phyloP scores from a whole-genome alignment of 2,888 invertebrate genomes.

The Morinoia aosen region DNA sequence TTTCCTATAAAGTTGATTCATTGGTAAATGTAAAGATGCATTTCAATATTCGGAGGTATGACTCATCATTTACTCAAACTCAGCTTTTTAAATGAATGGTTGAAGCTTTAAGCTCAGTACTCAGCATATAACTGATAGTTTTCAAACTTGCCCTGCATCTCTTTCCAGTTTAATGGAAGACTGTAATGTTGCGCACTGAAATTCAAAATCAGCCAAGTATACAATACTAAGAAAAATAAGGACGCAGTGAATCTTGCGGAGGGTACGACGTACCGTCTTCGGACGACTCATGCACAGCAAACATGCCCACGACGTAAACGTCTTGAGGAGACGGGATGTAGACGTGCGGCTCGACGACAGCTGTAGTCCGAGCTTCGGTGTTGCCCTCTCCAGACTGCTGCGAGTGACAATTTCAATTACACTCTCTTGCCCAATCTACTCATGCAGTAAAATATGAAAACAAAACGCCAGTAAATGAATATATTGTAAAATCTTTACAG shows the following conservation, averaged over 20 bases:
- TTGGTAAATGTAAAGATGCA: too few species aligned
- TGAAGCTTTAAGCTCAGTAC: too few species aligned
- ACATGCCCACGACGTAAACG: slow-evolving; percentile 67
- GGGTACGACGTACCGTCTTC: slow-evolving; percentile 57
- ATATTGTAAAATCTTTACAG: too few species aligned
- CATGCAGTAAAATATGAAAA: neutral
- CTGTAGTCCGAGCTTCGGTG: neutral
- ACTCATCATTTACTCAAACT: too few species aligned
- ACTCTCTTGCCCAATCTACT: neutral
- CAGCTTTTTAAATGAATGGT: too few species aligned
- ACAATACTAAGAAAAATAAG: neutral
- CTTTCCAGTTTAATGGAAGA: too few species aligned
- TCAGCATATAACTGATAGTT: too few species aligned
- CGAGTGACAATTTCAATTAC: too few species aligned
- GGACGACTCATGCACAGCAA: slow-evolving; percentile 65
- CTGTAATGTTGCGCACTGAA: neutral
- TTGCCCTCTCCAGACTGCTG: neutral
- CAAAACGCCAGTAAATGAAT: neutral
- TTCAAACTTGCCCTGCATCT: too few species aligned
- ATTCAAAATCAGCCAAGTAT: neutral
- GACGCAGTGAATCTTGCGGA: neutral
- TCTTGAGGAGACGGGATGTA: slow-evolving; percentile 65
- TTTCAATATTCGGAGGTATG: too few species aligned
- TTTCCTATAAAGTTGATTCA: too few species aligned
- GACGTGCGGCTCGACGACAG: slow-evolving; percentile 32